Conservation (phyloP, 2,113 vertebrate genomes). For the Apodemus sylvaticus region DNA sequence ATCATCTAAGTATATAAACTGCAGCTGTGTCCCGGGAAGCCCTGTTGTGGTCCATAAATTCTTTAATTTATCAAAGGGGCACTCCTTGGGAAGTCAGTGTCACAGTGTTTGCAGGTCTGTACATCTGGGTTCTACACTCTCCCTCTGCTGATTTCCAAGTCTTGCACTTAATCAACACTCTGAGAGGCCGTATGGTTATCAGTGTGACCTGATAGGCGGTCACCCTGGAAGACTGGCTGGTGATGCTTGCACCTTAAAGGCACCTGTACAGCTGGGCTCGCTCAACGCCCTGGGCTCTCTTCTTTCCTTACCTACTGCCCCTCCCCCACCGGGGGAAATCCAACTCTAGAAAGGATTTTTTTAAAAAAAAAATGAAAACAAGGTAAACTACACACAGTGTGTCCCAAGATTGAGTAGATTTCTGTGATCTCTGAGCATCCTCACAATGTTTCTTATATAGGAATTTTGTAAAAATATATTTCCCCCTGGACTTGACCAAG, state of each 20-base stretch:
- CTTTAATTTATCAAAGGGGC: background rate
- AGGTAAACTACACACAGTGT: background rate
- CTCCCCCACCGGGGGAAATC: background rate
- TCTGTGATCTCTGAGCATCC: background rate
- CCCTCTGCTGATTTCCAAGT: background rate
- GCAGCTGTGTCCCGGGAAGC: background rate
- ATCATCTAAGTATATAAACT: background rate
- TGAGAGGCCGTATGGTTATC: background rate
- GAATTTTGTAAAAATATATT: background rate
- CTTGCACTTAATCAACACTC: background rate
- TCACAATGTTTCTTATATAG: background rate
- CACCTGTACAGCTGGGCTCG: background rate
- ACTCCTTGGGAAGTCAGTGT: slow-evolving; percentile 21
- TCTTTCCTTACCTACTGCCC: background rate
- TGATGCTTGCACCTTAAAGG: background rate
- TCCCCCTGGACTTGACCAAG: background rate
- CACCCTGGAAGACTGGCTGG: background rate
- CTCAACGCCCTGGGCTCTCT: background rate
- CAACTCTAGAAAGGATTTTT: background rate
- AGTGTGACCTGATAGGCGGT: background rate
- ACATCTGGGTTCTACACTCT: background rate
- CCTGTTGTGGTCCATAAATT: background rate
- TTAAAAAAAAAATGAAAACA: background rate
- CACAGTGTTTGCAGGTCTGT: background rate
- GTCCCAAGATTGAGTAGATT: background rate